Base-by-base conservation (phyloP, 2,113 vertebrate genomes). In the Nettapus auritus region DNA sequence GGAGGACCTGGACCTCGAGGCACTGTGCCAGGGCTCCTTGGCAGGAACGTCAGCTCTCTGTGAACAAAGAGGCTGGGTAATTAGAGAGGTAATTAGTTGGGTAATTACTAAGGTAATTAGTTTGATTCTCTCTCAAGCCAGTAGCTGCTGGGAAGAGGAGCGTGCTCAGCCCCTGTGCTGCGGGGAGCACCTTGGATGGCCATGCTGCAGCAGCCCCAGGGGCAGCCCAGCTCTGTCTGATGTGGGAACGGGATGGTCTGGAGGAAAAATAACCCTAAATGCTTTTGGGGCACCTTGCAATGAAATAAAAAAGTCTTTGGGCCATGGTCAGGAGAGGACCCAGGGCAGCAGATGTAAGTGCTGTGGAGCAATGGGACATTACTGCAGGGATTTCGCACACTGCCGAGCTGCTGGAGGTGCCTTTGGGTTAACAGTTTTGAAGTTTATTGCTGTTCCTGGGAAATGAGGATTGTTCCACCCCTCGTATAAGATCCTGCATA, bases 41-140 rank as follows among this genome's bases (percentile, higher is more conserved):
- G 64, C 84, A 92, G 48, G 88, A 62, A 89, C 57, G 67, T 81
- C 86, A 81, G 86, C 79, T 92, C 57, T 23, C 1, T 7, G 73
- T 75, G 90, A 96, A 90, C 94, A 92, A 92, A 97, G 95, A 93
- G 18, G 56, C 89, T 3, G 4, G 38, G 84, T 96, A 97, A 97
- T 97, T 96, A 97, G 86, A 68, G 89, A 96, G 90, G 91, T 93
- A 97, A 97, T 97, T 96, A 97, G 95, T 95, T 96, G 82, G 85
- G 89, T 97, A 97, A 97, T 97, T 96, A 96, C 92, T 83, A 34
- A 97, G 57, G 93, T 96, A 96, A 97, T 97, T 97, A 97, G 95
- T 94, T 96, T 93, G 87, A 84, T 95, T 97, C 92, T 93, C 93
- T 96, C 83, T 96, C 93, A 79, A 94, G 84, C 93, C 82, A 93